A percentile compares a stretch with the other conserved stretches of the same genome.
These are phyloP conservation scores for Glaucomys volans DNA, from an alignment of 2,113 vertebrate species.

Conservation along the genomic window DNA sequence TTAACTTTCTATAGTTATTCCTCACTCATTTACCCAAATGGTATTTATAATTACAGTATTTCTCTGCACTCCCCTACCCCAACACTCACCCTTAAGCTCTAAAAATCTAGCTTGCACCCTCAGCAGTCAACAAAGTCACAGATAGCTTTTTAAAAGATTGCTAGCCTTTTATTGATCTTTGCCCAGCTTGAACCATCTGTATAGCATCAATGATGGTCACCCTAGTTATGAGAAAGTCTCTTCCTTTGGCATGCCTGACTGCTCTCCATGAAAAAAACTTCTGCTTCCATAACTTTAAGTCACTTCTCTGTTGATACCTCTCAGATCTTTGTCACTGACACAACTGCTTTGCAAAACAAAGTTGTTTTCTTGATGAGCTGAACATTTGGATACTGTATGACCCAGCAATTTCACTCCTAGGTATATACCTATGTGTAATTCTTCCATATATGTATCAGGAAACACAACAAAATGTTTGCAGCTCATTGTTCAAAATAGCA, in stretches of 20 bases:
- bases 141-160: slow-evolving; percentile 21
- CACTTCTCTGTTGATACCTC: not conserved
- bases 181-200: not conserved
- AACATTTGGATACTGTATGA: not conserved
- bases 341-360: not conserved
- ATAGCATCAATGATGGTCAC: not conserved
- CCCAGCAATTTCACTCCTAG: not conserved
- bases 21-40: not conserved
- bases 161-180: not conserved
- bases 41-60: slow-evolving; percentile 22
- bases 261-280: not conserved
- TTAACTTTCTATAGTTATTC: not conserved
- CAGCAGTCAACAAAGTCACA: not conserved
- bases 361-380: not conserved
- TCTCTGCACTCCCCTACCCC: not conserved
- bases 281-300: not conserved
- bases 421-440: not conserved
- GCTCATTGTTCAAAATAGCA: not conserved
- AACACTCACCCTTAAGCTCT: not conserved
- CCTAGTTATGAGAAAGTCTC: not conserved
- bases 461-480: not conserved
- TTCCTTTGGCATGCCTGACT: not conserved
- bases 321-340: not conserved
- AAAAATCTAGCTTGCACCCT: slow-evolving; percentile 11
- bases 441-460: not conserved